Base-by-base conservation (phyloP, 2,113 vertebrate species). In the Gallinago media region DNA sequence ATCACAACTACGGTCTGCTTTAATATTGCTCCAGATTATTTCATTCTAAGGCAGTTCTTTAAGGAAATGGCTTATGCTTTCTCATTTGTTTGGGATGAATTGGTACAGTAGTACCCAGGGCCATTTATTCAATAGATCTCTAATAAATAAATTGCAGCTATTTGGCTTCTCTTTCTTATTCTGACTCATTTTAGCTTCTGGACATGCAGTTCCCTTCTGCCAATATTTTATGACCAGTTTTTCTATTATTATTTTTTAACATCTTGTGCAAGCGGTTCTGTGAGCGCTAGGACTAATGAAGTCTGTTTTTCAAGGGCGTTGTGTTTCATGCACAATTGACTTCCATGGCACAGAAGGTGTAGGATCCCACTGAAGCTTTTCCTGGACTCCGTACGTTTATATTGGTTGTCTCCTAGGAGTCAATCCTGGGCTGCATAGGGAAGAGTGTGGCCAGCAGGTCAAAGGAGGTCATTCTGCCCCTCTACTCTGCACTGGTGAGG, bases 71-170 rank as follows among this genome's bases (percentile, higher is more conserved):
- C 89, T 82, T 93, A 82, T 85, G 44, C 36, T 65, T 91, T 89
- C 61, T 95, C 67, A 67, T 92, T 96, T 68, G 63, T 70, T 65
- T 62, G 54, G 84, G 65, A 75, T 91, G 74, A 91, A 61, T 82
- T 82, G 62, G 74, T 92, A 68, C 46, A 67, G 36, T 56, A 76
- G 58, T 79, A 91, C 70, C 80, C 54, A 58, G 58, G 67, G 74
- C 73, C 31, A 6, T 91, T 84, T 72, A 36, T 75, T 92, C 49
- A 46, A 0, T 58, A 83, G 58, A 83, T 93, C 54, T 47, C 31
- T 88, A 85, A 83, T 81, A 96, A 91, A 89, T 78, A 95, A 63
- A 47, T 75, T 97, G 78, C 75, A 94, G 79, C 55, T 70, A 44
- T 93, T 92, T 90, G 75, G 59, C 54, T 94, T 85, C 50, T 83